Evolutionary conservation across 2,113 vertebrate genomes (phyloP).

Genomic region (Eupsittula cactorum): DNA sequence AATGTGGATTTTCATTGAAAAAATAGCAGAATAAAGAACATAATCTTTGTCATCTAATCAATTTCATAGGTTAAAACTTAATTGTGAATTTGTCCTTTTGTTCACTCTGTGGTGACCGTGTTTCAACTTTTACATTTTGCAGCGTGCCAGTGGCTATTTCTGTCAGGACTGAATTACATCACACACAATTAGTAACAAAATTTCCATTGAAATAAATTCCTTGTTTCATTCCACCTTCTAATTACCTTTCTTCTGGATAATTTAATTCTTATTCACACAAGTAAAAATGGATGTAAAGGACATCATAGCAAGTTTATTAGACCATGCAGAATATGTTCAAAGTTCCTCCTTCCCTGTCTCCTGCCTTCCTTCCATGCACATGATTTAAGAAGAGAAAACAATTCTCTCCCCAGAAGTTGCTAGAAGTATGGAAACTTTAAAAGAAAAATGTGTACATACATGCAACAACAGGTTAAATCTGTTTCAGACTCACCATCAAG

Average conservation of each 20-base stretch:
- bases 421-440: not conserved
- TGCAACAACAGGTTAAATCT: not conserved
- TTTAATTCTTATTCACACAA: not conserved
- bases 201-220: not conserved
- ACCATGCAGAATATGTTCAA: not conserved
- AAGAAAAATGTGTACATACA: not conserved
- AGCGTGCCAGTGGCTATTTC: not conserved
- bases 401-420: not conserved
- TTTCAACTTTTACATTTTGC: not conserved
- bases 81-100: not conserved
- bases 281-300: not conserved
- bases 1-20: not conserved
- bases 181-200: not conserved
- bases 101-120: not conserved
- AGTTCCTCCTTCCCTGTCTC: not conserved
- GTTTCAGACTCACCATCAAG: not conserved
- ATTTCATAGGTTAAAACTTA: not conserved
- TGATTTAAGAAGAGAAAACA: not conserved
- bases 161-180: not conserved
- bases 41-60: not conserved
- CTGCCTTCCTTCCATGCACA: not conserved
- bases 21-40: not conserved
- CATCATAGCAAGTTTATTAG: not conserved
- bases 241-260: not conserved
- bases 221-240: not conserved